phyloP scores from a whole-genome alignment of 2,888 invertebrate species.

The Drosophila mettleri region DNA sequence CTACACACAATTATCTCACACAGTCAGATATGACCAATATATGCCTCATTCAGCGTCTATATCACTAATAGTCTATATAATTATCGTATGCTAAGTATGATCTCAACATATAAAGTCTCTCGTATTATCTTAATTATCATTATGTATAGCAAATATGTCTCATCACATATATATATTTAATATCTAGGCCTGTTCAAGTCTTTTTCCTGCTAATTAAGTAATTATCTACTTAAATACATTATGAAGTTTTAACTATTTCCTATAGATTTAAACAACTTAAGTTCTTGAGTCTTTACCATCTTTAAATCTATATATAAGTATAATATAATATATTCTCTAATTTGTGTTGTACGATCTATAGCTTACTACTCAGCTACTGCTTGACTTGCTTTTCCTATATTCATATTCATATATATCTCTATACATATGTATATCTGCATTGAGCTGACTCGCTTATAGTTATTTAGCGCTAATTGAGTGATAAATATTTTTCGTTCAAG shows the following conservation, averaged over 20 bases:
- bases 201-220: slow-evolving; percentile 1
- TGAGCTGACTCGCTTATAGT: not conserved
- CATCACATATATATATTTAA: not conserved
- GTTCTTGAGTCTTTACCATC: not conserved
- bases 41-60: no score
- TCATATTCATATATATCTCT: not conserved
- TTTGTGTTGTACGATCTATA: not conserved
- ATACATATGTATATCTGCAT: not conserved
- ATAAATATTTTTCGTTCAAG: not conserved
- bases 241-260: not conserved
- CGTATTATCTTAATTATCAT: no score
- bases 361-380: not conserved
- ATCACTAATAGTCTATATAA: no score
- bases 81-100: no score
- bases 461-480: not conserved
- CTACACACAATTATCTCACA: not conserved
- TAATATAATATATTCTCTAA: not conserved
- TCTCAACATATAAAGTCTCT: no score
- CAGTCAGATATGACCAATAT: no score
- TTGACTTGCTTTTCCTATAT: not conserved
- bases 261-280: not conserved
- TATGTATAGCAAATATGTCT: no score
- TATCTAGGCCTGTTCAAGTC: not conserved
- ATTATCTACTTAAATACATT: not conserved
- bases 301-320: no score